Evolutionary conservation across 30 jellyfish, hydroid and myxozoan species (phyloP).

Genomic region (Haliclystus octoradiatus): DNA sequence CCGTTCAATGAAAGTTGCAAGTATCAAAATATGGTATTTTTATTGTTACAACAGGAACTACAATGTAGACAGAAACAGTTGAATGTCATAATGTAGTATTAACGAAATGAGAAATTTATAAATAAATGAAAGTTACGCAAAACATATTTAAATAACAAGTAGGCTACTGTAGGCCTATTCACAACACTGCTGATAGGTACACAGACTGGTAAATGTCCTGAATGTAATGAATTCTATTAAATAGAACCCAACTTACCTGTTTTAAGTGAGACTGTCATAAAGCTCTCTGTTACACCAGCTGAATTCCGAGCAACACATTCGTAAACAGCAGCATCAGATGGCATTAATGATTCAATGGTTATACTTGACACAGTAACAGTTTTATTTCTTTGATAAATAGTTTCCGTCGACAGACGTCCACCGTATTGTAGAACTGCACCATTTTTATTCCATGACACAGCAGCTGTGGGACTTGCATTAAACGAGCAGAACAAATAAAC

Average conservation of each 20-base stretch:
- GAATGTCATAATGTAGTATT: too few relatives aligned
- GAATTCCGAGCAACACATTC: neutral
- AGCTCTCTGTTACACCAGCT: neutral
- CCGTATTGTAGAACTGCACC: neutral
- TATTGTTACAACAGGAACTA: too few relatives aligned
- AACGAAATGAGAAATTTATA: too few relatives aligned
- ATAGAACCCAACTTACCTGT: neutral
- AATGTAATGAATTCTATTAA: too few relatives aligned
- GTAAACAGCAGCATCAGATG: neutral
- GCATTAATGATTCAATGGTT: neutral
- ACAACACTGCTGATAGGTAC: too few relatives aligned
- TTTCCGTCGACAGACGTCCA: neutral
- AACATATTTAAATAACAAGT: too few relatives aligned
- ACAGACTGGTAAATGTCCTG: too few relatives aligned
- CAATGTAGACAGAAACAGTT: too few relatives aligned
- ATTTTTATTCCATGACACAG: conserved; percentile 22
- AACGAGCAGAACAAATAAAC: conserved; percentile 6
- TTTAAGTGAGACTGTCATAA: neutral
- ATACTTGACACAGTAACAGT: neutral
- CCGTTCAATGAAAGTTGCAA: too few relatives aligned
- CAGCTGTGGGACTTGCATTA: conserved; percentile 1
- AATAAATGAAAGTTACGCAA: too few relatives aligned
- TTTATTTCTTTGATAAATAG: neutral
- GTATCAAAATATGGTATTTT: too few relatives aligned
- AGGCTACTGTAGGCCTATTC: too few relatives aligned